These are phyloP conservation scores for Dioctria rufipes DNA, from an alignment of 2,888 invertebrate genomes.

Conservation along the genomic window DNA sequence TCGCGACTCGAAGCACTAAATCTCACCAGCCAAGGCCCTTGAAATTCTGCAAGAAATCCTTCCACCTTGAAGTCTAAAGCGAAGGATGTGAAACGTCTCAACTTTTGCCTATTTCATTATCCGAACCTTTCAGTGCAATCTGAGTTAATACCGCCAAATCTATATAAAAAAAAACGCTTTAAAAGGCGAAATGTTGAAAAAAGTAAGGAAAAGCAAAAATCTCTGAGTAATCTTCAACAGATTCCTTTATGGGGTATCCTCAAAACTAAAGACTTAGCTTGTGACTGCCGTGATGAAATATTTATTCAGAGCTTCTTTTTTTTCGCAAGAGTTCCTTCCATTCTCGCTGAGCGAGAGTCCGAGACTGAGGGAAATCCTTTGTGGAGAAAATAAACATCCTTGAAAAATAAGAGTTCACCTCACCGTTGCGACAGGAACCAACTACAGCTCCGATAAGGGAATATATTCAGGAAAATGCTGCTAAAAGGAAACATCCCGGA, in stretches of 20 bases:
- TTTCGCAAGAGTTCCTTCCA: conserved; percentile 11
- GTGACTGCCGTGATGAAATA: conserved; percentile 49
- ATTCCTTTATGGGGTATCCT: conserved; percentile 32
- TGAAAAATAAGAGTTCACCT: conserved; percentile 46
- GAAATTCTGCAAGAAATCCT: too few relatives aligned
- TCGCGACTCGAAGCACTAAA: too few relatives aligned
- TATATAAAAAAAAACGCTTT: background rate
- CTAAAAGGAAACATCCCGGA: conserved; percentile 7
- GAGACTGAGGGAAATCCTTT: conserved; percentile 44
- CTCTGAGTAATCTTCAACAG: conserved; percentile 35
- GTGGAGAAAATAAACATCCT: conserved; percentile 49
- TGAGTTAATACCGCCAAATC: conserved; percentile 5
- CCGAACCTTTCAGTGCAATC: background rate
- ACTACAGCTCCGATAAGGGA: conserved; percentile 4
- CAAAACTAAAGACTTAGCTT: conserved; percentile 49
- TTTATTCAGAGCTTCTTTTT: conserved; percentile 21
- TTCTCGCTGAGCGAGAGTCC: conserved; percentile 22
- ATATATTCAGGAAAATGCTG: conserved; percentile 15
- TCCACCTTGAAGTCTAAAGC: too few relatives aligned
- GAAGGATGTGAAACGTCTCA: too few relatives aligned
- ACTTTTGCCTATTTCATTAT: conserved; percentile 10
- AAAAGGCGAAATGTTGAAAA: background rate
- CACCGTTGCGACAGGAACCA: conserved; percentile 34
- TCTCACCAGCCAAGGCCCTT: too few relatives aligned
- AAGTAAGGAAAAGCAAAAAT: conserved; percentile 1